phyloP scores from a whole-genome alignment of 2,888 invertebrate genomes.

The Choreutis nemorana region DNA sequence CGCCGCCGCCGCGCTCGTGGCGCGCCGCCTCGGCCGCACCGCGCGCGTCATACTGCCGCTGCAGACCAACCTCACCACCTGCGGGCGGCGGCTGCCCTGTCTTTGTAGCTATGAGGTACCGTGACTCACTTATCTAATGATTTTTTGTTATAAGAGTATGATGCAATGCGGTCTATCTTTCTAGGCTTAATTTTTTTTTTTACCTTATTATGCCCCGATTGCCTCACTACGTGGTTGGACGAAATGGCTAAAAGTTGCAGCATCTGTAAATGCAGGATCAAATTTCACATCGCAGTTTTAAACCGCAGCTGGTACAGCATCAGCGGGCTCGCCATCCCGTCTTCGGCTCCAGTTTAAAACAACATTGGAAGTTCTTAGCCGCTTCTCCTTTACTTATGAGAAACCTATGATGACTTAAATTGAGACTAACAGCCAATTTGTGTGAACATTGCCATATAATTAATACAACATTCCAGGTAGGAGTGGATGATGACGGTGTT shows the following conservation, averaged over 20 bases:
- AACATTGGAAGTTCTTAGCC: too few relatives aligned
- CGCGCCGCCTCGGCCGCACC: conserved; percentile 60
- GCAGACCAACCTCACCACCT: conserved; percentile 67
- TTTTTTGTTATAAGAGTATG: neutral
- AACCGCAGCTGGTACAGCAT: too few relatives aligned
- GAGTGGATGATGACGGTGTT: conserved; percentile 69
- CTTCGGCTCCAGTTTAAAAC: too few relatives aligned
- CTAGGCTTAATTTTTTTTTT: too few relatives aligned
- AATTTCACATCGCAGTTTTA: too few relatives aligned
- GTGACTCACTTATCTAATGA: conserved; percentile 3
- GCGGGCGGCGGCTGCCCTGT: conserved; percentile 62
- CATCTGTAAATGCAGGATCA: neutral
- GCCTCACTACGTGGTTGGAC: too few relatives aligned
- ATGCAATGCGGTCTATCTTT: too few relatives aligned
- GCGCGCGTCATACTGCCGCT: conserved; percentile 69
- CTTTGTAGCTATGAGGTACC: conserved; percentile 68
- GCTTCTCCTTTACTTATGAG: too few relatives aligned
- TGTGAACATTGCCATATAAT: neutral
- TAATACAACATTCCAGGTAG: conserved; percentile 41
- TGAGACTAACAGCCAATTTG: neutral
- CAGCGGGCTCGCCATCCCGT: too few relatives aligned
- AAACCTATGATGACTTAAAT: too few relatives aligned
- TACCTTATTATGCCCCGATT: too few relatives aligned
- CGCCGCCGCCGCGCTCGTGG: conserved; percentile 70
- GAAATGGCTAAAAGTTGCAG: neutral